Evolutionary conservation across 2,888 invertebrate genomes (phyloP), one percentile per base, ranked within the genome.

Genomic region (Craniophora ligustri): DNA sequence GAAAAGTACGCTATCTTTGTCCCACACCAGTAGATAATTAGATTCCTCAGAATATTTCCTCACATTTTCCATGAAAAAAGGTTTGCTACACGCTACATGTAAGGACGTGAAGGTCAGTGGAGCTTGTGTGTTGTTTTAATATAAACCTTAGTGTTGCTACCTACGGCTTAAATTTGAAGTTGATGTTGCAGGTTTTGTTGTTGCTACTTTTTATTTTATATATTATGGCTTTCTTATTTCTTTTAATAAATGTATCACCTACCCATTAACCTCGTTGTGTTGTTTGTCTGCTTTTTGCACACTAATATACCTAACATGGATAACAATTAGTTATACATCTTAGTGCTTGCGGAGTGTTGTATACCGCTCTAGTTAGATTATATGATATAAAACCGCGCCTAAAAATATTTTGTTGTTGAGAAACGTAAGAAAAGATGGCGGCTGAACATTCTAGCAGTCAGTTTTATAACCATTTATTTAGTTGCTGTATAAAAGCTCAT

Each of bases 31-130:
- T n/a, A 26, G 26, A n/a, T 5, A 10, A n/a, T 10, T 26, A 26
- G 26, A 5, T 23, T n/a, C 26, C n/a, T n/a, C 23, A 10, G n/a
- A n/a, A n/a, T 23, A 23, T 4, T 26, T 2, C 26, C 5, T 34
- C 15, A 10, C 15, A 34, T 1, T 1, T 26, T 26, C n/a, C n/a
- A 5, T 1, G 26, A 3, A 23, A 6, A 26, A 42, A 30, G 31
- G 51, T 59, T 45, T 45, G 50, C 49, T 51, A 64, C 59, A 51
- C 40, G 30, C 42, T 51, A 58, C 58, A 42, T 42, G 19, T 53
- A 48, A 36, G 57, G 75, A 72, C n/a, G 67, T 68, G 66, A 79
- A 85, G 85, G 85, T 85, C 74, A 84, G 85, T 85, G 72, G 54
- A 48, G 75, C 71, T 73, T 69, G 65, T 63, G 62, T 45, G 41